phyloP scores from a whole-genome alignment of 2,113 vertebrate genomes.

The Tonatia bakeri region DNA sequence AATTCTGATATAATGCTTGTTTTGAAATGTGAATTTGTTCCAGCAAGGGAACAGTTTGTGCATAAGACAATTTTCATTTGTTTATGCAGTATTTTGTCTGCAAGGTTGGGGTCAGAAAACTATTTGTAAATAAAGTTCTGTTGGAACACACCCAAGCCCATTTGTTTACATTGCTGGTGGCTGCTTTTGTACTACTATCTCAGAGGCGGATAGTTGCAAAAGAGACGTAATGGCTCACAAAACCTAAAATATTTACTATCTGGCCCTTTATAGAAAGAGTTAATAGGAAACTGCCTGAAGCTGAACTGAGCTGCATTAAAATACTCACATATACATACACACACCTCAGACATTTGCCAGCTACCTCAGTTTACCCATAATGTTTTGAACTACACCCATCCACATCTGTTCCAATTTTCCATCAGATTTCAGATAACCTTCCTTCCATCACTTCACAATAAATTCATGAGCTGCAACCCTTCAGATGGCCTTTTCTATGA shows the following conservation, averaged over 20 bases:
- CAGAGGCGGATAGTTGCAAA: not conserved
- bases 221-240: not conserved
- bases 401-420: constrained; percentile 48
- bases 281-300: not conserved
- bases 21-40: constrained; percentile 20
- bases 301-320: constrained; percentile 21
- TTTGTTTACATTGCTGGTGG: constrained; percentile 24
- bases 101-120: not conserved
- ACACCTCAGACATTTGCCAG: not conserved
- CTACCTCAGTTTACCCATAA: not conserved
- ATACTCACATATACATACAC: not conserved
- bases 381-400: constrained; percentile 9
- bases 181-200: constrained; percentile 19
- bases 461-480: constrained; percentile 29
- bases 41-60: constrained; percentile 9
- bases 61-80: constrained; percentile 35
- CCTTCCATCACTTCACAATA: constrained; percentile 33
- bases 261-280: constrained; percentile 23
- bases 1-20: not conserved
- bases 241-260: constrained; percentile 13
- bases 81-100: constrained; percentile 2
- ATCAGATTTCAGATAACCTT: constrained; percentile 36
- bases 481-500: constrained; percentile 13
- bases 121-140: constrained; percentile 3
- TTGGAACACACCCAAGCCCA: not conserved